Conservation (phyloP, 2,113 vertebrate genomes). For the Rhagologus leucostigma region DNA sequence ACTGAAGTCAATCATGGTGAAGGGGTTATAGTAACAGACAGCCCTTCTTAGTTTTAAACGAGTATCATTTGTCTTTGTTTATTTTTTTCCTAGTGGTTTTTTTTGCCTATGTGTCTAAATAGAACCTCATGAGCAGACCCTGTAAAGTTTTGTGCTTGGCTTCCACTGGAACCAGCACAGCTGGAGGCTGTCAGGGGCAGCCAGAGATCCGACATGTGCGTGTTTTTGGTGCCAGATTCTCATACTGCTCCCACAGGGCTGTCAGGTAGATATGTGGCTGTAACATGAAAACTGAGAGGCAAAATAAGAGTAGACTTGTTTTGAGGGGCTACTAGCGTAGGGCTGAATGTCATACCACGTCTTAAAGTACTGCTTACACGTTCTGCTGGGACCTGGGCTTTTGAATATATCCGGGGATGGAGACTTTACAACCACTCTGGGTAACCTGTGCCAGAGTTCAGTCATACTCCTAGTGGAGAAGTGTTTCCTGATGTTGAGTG, state of each 20-base stretch:
- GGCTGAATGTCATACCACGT: neutral
- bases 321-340: neutral
- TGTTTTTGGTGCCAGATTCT: neutral
- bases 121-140: neutral
- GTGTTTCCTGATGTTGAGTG: neutral
- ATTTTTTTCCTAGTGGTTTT: neutral
- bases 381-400: neutral
- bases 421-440: neutral
- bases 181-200: neutral
- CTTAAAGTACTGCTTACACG: neutral
- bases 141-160: neutral
- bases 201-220: neutral
- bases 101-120: neutral
- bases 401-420: neutral
- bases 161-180: neutral
- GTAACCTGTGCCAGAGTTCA: neutral
- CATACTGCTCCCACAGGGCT: neutral
- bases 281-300: neutral
- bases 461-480: neutral
- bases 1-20: neutral
- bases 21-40: neutral
- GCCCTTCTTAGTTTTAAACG: neutral
- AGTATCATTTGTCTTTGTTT: neutral
- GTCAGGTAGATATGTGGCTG: rapidly evolving
- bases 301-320: neutral